phyloP scores from a whole-genome alignment of 2,797 vertebrate genomes.

The Bucorvus abyssinicus region DNA sequence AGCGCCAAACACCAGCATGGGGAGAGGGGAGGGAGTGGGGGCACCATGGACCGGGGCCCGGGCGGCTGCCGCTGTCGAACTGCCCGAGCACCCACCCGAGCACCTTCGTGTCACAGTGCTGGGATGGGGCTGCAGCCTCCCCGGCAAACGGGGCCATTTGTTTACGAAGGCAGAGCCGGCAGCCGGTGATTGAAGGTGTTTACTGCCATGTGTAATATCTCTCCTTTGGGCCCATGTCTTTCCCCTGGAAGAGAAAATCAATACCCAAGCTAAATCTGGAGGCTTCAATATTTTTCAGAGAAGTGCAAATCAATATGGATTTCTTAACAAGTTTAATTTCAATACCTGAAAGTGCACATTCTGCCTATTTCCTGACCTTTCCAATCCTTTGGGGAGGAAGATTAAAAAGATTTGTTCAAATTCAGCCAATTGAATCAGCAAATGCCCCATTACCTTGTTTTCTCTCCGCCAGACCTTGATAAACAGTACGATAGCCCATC shows the following conservation, averaged over 20 bases:
- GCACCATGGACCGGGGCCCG: rapidly evolving
- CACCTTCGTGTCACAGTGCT: neutral
- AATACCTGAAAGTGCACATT: constrained; percentile 47
- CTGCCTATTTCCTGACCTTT: constrained; percentile 49
- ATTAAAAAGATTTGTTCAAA: constrained; percentile 43
- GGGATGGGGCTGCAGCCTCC: neutral
- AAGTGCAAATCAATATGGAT: constrained; percentile 63
- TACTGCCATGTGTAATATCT: constrained; percentile 36
- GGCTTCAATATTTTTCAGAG: constrained; percentile 54
- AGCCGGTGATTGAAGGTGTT: constrained; percentile 24
- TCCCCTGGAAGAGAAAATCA: constrained; percentile 57
- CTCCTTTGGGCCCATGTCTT: constrained; percentile 11
- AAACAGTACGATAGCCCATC: neutral
- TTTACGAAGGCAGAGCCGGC: neutral
- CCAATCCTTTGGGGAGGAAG: neutral
- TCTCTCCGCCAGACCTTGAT: neutral
- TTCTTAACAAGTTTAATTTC: constrained; percentile 68
- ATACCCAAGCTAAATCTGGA: constrained; percentile 50
- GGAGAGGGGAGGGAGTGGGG: neutral
- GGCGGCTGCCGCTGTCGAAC: neutral
- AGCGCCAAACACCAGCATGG: rapidly evolving
- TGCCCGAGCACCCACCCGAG: neutral
- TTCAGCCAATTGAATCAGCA: constrained; percentile 37
- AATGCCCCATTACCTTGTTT: constrained; percentile 38
- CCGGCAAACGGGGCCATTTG: neutral